phyloP scores from a whole-genome alignment of 2,113 vertebrate species.

The Tupaia tana region DNA sequence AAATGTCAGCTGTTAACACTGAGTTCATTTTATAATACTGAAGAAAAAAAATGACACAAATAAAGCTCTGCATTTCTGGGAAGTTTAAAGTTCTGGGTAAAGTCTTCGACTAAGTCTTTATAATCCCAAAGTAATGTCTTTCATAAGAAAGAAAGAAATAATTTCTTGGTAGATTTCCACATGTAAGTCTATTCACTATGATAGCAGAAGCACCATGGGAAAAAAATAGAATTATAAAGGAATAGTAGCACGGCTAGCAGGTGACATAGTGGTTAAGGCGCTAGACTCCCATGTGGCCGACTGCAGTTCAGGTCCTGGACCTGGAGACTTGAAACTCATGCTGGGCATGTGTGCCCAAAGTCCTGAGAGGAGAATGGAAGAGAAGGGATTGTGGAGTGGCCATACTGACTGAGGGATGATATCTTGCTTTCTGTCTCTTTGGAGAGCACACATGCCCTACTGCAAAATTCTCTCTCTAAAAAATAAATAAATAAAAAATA shows the following conservation, averaged over 20 bases:
- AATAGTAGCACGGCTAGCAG: background rate
- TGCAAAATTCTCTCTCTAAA: no score
- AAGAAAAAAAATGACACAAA: background rate
- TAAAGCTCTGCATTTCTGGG: background rate
- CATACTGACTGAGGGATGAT: no score
- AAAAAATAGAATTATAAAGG: conserved; percentile 61
- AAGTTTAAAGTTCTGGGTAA: background rate
- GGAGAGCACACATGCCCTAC: no score
- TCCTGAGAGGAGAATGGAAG: no score
- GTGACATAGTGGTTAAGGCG: no score
- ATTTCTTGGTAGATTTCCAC: conserved; percentile 47
- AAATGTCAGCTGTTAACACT: background rate
- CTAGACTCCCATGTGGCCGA: no score
- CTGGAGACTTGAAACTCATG: no score
- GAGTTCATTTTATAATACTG: background rate
- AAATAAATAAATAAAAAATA: no score
- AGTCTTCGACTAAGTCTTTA: background rate
- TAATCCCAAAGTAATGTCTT: background rate
- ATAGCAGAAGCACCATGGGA: background rate
- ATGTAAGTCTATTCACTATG: background rate
- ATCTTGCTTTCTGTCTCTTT: no score
- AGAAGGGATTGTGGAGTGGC: no score
- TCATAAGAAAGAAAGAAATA: background rate
- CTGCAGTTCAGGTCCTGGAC: no score
- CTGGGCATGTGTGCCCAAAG: no score